Evolutionary conservation across 2,113 vertebrate species (phyloP).

Genomic region (Pleuronectes platessa): DNA sequence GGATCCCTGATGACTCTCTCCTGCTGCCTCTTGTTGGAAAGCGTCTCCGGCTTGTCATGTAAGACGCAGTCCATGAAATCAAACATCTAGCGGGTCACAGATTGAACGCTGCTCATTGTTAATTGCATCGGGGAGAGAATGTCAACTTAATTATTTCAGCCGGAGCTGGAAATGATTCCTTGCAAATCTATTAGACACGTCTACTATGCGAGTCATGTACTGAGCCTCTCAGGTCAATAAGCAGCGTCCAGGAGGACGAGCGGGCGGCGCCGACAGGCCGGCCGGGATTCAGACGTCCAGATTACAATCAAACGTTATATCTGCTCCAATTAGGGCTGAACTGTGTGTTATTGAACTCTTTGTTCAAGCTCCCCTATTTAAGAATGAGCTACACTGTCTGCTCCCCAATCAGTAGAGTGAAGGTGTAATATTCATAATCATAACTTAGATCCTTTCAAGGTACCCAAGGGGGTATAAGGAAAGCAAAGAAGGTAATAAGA

Average conservation of each 20-base stretch:
- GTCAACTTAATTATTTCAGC: constrained; percentile 81
- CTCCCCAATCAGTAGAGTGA: background rate
- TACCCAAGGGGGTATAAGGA: too few species aligned
- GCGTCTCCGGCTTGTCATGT: constrained; percentile 30
- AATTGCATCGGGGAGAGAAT: constrained; percentile 75
- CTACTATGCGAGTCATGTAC: constrained; percentile 71
- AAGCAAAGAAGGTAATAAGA: too few species aligned
- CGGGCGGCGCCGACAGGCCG: constrained; percentile 16
- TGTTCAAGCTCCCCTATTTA: background rate
- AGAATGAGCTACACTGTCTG: background rate
- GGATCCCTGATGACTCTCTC: constrained; percentile 43
- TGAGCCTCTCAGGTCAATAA: constrained; percentile 66
- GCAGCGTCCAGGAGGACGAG: constrained; percentile 36
- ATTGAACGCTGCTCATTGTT: constrained; percentile 70
- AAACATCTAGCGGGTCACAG: constrained; percentile 72
- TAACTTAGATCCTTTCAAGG: background rate
- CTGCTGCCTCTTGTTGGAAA: constrained; percentile 34
- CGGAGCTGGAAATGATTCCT: constrained; percentile 67
- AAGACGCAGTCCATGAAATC: constrained; percentile 74
- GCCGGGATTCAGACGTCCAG: constrained; percentile 23
- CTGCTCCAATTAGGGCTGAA: constrained; percentile 21
- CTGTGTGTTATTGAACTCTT: background rate
- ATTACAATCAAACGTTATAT: constrained; percentile 6
- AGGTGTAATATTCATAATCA: background rate
- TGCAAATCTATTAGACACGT: constrained; percentile 77